Conservation (phyloP, 1,140 invertebrate species). For the Sarcophaga bullata region DNA sequence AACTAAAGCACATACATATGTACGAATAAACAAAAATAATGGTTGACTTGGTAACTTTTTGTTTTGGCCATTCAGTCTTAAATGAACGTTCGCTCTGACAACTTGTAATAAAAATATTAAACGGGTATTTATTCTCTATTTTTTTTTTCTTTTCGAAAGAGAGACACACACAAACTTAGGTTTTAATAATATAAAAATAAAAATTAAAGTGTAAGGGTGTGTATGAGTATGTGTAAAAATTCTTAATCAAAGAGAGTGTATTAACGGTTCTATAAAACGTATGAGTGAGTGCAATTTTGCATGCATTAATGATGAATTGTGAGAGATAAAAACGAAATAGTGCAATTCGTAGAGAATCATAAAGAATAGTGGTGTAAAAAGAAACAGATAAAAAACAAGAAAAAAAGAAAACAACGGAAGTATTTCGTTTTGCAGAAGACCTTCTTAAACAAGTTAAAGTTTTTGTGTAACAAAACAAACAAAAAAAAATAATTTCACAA, state of each 20-base stretch:
- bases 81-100: conserved; percentile 31
- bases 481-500: no score
- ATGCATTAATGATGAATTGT: not conserved
- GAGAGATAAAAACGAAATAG: conserved; percentile 18
- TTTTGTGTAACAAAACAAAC: no score
- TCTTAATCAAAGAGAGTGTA: not conserved
- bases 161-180: not conserved
- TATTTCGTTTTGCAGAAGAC: not conserved
- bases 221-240: not conserved
- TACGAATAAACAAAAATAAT: conserved; percentile 11
- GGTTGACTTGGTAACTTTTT: conserved; percentile 35
- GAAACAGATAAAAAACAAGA: not conserved
- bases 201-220: not conserved
- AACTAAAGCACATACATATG: not conserved
- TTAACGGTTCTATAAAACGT: not conserved
- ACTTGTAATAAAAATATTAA: conserved; percentile 11
- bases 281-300: not conserved
- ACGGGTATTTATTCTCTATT: not conserved
- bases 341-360: not conserved
- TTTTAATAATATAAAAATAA: not conserved
- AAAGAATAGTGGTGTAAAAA: not conserved
- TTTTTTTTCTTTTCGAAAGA: not conserved
- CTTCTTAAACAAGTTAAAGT: not conserved
- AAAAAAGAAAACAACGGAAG: not conserved
- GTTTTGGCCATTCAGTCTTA: conserved; percentile 33